Evolutionary conservation across 2,797 vertebrate species (phyloP).

Genomic region (Hoplostethus atlanticus): DNA sequence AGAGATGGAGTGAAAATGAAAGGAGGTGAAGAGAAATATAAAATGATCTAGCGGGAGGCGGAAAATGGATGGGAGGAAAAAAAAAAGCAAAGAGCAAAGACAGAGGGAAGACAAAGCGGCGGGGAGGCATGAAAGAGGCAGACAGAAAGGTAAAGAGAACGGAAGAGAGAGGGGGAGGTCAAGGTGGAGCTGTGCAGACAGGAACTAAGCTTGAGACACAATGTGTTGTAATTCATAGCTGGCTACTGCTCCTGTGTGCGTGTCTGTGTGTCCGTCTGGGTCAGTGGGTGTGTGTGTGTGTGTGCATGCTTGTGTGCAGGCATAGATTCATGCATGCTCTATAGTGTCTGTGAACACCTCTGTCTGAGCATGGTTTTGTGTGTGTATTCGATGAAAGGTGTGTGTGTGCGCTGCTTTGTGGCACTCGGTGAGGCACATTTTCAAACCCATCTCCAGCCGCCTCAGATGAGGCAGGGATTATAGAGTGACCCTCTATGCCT

Average conservation of each 20-base stretch:
- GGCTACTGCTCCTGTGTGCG: conserved; percentile 81
- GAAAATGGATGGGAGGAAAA: conserved; percentile 51
- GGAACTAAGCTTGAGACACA: conserved; percentile 84
- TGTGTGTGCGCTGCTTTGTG: conserved; percentile 89
- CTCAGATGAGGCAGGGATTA: conserved; percentile 98
- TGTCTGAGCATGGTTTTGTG: conserved; percentile 57
- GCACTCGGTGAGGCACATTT: conserved; percentile 92
- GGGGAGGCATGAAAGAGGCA: conserved; percentile 69
- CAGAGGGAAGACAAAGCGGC: conserved; percentile 58
- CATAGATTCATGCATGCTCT: conserved; percentile 20
- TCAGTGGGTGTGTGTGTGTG: conserved; percentile 66
- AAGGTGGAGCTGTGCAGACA: conserved; percentile 82
- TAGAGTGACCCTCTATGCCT: conserved; percentile 97
- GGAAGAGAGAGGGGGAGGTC: conserved; percentile 71
- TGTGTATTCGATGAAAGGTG: conserved; percentile 86
- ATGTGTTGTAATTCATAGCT: conserved; percentile 98
- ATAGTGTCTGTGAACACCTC: conserved; percentile 54
- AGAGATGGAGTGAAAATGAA: conserved; percentile 74
- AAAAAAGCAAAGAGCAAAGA: conserved; percentile 29
- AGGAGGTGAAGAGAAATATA: conserved; percentile 63
- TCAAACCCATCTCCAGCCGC: conserved; percentile 95
- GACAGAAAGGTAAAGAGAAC: conserved; percentile 68
- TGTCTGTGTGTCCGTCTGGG: conserved; percentile 77
- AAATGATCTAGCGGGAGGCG: conserved; percentile 51
- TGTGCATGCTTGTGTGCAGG: conserved; percentile 66